phyloP scores from a whole-genome alignment of 2,888 invertebrate genomes.

The Belgica antarctica region DNA sequence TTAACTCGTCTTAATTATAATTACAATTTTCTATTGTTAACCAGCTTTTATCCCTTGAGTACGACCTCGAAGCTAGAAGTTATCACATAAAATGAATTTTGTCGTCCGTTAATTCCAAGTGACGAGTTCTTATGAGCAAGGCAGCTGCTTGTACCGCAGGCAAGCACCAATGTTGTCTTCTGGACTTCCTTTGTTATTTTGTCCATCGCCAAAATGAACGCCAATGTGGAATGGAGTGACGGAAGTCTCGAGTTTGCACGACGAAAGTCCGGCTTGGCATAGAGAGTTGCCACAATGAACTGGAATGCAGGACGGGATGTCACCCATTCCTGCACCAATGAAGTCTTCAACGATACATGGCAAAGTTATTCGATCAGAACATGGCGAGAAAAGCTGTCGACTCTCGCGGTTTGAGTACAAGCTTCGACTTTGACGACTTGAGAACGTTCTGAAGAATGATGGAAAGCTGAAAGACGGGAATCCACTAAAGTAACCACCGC shows the following conservation, averaged over 20 bases:
- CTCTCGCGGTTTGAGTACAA: too few species aligned
- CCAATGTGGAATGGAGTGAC: constrained; percentile 75
- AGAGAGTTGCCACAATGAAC: constrained; percentile 75
- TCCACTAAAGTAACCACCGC: constrained; percentile 47
- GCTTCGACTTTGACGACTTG: too few species aligned
- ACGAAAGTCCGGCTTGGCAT: constrained; percentile 59
- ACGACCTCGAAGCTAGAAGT: too few species aligned
- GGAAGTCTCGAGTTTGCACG: constrained; percentile 67
- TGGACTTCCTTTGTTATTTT: constrained; percentile 62
- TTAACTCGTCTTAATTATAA: too few species aligned
- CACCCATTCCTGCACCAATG: constrained; percentile 64
- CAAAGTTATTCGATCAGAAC: constrained; percentile 72
- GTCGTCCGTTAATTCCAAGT: not conserved
- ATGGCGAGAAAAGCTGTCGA: constrained; percentile 54
- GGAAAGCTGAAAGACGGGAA: constrained; percentile 41
- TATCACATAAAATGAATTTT: too few species aligned
- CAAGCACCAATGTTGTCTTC: constrained; percentile 84
- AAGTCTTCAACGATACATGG: constrained; percentile 84
- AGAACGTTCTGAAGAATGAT: constrained; percentile 44
- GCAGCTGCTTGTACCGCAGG: constrained; percentile 68
- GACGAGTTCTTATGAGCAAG: constrained; percentile 57
- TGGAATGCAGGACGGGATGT: constrained; percentile 64
- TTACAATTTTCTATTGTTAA: too few species aligned
- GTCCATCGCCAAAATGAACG: constrained; percentile 71
- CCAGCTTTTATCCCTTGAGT: too few species aligned